phyloP scores from a whole-genome alignment of 2,888 invertebrate species.

The Subacronicta megacephala region DNA sequence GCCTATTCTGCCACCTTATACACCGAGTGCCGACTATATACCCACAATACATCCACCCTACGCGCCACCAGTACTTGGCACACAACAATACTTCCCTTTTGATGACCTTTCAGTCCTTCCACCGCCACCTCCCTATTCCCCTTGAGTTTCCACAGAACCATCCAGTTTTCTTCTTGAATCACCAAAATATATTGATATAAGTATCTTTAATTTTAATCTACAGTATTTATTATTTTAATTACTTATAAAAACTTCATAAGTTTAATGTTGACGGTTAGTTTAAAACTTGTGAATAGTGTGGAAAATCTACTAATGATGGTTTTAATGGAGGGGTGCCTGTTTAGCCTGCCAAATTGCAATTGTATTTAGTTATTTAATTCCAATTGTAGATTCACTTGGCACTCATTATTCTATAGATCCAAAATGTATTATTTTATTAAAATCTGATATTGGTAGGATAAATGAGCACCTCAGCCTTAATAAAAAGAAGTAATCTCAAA shows the following conservation, averaged over 20 bases:
- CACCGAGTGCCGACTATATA: conserved; percentile 83
- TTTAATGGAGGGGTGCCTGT: neutral
- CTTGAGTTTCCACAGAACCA: conserved; percentile 64
- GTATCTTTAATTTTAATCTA: conserved; percentile 51
- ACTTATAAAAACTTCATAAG: conserved; percentile 26
- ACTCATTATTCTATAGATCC: no score
- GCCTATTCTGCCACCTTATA: conserved; percentile 90
- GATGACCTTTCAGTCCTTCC: conserved; percentile 84
- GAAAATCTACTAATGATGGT: conserved; percentile 14
- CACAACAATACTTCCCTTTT: conserved; percentile 85
- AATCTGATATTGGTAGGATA: no score
- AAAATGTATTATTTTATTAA: no score
- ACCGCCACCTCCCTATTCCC: conserved; percentile 89
- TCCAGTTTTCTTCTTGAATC: conserved; percentile 35
- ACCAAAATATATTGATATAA: conserved; percentile 59
- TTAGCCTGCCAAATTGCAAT: no score
- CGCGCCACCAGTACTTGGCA: conserved; percentile 78
- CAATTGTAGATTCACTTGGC: no score
- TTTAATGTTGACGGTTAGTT: conserved; percentile 35
- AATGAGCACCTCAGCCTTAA: neutral
- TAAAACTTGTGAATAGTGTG: conserved; percentile 39
- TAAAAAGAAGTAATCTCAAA: conserved; percentile 45
- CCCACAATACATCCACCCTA: conserved; percentile 73
- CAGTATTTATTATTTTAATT: conserved; percentile 56
- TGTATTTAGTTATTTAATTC: no score